A percentile compares a stretch with the other conserved stretches of the same genome.
Conservation (phyloP, 2,113 vertebrate species). For the Cyanoramphus novaezelandiae region DNA sequence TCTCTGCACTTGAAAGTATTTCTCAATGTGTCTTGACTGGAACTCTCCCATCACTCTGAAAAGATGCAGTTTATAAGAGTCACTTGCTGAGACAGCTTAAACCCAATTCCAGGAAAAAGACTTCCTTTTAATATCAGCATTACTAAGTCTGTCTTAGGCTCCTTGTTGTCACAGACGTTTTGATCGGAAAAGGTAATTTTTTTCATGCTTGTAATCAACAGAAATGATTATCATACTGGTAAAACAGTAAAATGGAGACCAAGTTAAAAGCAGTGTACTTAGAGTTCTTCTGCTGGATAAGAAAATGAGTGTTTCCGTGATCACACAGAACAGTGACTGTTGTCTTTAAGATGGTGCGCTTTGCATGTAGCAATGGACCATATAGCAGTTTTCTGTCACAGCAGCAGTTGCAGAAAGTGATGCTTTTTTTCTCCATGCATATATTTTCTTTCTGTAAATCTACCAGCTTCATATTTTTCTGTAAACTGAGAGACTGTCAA, state of each 20-base stretch:
- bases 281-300: background rate
- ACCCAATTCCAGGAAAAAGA: background rate
- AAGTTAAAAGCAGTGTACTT: constrained; percentile 5
- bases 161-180: constrained; percentile 32
- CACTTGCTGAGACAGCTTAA: constrained; percentile 42
- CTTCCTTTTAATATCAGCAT: constrained; percentile 33
- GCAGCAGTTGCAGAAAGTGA: background rate
- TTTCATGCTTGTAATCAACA: background rate
- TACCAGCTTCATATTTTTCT: background rate
- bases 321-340: background rate
- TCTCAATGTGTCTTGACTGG: background rate
- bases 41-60: background rate
- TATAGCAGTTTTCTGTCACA: background rate
- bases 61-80: constrained; percentile 1
- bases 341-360: background rate
- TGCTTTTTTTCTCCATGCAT: background rate
- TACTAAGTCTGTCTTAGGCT: constrained; percentile 17
- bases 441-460: background rate
- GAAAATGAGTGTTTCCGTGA: constrained; percentile 3
- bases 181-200: background rate
- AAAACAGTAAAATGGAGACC: background rate
- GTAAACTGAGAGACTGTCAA: background rate
- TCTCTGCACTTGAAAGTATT: constrained; percentile 6
- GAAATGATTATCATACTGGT: constrained; percentile 1
- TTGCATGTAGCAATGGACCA: background rate